Conservation (phyloP, 2,113 vertebrate species). For the Herpetotheres cachinnans region DNA sequence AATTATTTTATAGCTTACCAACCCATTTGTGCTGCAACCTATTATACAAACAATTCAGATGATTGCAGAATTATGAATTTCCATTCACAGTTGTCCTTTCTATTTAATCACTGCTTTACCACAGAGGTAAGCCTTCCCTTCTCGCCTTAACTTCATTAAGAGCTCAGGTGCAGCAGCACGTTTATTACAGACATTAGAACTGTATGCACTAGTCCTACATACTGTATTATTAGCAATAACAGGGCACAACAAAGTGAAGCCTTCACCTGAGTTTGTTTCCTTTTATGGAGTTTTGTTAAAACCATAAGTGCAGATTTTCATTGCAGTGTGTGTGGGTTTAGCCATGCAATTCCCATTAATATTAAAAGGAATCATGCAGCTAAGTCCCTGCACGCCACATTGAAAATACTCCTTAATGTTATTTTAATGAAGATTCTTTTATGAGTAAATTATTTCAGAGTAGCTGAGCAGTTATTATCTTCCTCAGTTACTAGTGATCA, state of each 20-base stretch:
- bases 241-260: background rate
- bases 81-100: background rate
- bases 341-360: slow-evolving; percentile 20
- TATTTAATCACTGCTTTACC: background rate
- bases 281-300: slow-evolving; percentile 40
- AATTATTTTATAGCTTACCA: background rate
- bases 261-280: background rate
- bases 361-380: slow-evolving; percentile 48
- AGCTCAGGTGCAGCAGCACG: background rate
- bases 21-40: background rate
- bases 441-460: slow-evolving; percentile 64
- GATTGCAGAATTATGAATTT: background rate
- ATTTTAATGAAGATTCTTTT: slow-evolving; percentile 71
- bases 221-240: slow-evolving; percentile 21
- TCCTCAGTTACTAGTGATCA: slow-evolving; percentile 40
- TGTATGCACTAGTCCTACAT: background rate
- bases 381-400: slow-evolving; percentile 6
- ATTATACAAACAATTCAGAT: background rate
- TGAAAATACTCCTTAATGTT: slow-evolving; percentile 63
- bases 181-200: background rate
- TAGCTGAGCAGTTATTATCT: slow-evolving; percentile 62
- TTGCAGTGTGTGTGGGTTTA: background rate
- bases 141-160: background rate
- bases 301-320: background rate
- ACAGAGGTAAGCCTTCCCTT: background rate